phyloP scores from a whole-genome alignment of 2,888 invertebrate species.

The Lacanobia wlatinum region DNA sequence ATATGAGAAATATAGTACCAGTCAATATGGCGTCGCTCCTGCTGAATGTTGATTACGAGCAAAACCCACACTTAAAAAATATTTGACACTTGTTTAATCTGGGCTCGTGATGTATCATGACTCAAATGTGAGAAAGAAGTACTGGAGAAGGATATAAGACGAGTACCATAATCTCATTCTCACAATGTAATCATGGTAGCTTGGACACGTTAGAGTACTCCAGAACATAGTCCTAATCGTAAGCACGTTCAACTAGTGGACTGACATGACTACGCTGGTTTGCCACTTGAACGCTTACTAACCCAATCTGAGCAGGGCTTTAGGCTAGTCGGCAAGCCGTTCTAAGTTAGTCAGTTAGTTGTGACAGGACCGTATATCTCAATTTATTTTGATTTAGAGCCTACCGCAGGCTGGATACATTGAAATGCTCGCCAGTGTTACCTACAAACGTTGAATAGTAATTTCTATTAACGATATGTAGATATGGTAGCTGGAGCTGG shows the following conservation, averaged over 20 bases:
- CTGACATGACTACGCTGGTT: not conserved
- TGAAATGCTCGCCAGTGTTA: conserved; percentile 55
- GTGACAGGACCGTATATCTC: conserved; percentile 72
- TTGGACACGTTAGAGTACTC: no score
- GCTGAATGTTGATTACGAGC: no score
- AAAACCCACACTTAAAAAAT: no score
- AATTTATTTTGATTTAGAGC: conserved; percentile 72
- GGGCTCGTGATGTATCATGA: no score
- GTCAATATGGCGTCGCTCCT: no score
- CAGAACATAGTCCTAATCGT: not conserved
- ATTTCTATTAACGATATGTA: conserved; percentile 35
- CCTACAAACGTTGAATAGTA: conserved; percentile 30
- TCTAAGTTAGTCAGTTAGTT: conserved; percentile 66
- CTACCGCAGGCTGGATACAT: conserved; percentile 57
- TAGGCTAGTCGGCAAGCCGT: conserved; percentile 53
- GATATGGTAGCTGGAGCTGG: not conserved
- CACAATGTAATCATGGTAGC: no score
- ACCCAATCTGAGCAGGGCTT: conserved; percentile 39
- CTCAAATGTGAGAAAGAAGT: no score
- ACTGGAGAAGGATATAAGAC: not conserved
- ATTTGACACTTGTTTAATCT: no score
- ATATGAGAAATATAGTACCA: no score
- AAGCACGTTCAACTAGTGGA: not conserved
- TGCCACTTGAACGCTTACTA: conserved; percentile 25
- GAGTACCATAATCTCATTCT: no score